Evolutionary conservation across 92 coral and sea anemone genomes (phyloP), one percentile per base, ranked within the genome.

Genomic region (Phymanthus crucifer): DNA sequence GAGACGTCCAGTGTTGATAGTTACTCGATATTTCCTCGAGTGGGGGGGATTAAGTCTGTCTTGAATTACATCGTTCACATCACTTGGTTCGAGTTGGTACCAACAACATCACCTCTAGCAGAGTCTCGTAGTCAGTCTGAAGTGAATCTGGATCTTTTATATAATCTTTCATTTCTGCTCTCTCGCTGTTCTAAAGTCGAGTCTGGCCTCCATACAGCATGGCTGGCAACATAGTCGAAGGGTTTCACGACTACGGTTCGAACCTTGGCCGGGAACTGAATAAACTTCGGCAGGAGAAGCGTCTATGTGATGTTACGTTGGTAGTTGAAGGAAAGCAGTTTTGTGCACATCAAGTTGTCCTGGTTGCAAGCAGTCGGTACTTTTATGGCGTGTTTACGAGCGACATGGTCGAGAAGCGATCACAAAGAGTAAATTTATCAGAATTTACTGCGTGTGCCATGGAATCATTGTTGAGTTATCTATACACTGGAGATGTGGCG

Each of bases 401-500:
- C 85, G 91, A 92, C 46, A 92, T 92, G 97, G 72, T 74, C 32
- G 97, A 92, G 72, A 89, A 87, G 40, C 58, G 84, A 31, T 83
- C 89, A 0, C 78, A 74, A 57, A 73, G 40, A 11, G 88, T 92
- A 19, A 88, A 61, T 71, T 83, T 92, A 21, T 73, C 74, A 26
- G 97, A 86, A 66, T 77, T 92, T 21, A 79, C 83, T 50, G 75
- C 87, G 48, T 74, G 76, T 40, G 88, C 71, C 8, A 83, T 88
- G 88, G 84, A 87, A 19, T 46, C 75, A 21, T 80, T 89, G 12
- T 71, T 89, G 73, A 65, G 82, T 6, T 95, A 93, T 70, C 74
- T 95, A 5, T 95, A 95, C 86, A 95, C 95, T 0, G 94, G 97
- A 33, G 85, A 90, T 61, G 86, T 90, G 1, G 73, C 88, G 32